These are phyloP conservation scores for Strigamia crassipes DNA, from an alignment of 2,888 invertebrate species.

Conservation along the genomic window DNA sequence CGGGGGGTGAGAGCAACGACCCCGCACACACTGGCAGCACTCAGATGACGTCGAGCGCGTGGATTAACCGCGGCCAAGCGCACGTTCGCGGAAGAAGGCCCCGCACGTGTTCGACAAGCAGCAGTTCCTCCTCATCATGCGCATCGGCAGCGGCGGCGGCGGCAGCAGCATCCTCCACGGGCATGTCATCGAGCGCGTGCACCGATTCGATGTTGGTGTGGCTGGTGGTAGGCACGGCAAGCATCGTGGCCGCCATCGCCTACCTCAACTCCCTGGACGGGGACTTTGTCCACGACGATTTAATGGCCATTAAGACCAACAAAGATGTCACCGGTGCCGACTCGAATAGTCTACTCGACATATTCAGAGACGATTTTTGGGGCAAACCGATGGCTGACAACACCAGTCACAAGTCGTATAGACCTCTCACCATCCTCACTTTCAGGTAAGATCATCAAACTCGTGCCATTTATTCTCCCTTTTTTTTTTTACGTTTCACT, in stretches of 20 bases:
- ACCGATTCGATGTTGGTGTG: conserved; percentile 1
- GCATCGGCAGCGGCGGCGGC: conserved; percentile 24
- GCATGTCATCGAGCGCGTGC: conserved; percentile 19
- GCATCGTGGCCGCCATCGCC: conserved; percentile 66
- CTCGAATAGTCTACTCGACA: conserved; percentile 65
- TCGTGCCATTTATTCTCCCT: neutral
- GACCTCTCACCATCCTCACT: conserved; percentile 79
- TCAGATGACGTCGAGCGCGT: conserved; percentile 40
- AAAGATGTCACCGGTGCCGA: conserved; percentile 67
- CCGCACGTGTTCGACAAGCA: conserved; percentile 36
- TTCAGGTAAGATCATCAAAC: conserved; percentile 71
- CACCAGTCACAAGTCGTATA: conserved; percentile 83
- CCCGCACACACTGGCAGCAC: conserved; percentile 29
- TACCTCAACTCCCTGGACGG: conserved; percentile 76
- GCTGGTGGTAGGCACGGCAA: conserved; percentile 23
- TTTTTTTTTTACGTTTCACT: neutral
- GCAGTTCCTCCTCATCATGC: conserved; percentile 42
- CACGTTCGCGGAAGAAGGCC: conserved; percentile 40
- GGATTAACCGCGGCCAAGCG: conserved; percentile 40
- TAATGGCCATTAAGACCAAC: conserved; percentile 80
- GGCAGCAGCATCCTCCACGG: neutral
- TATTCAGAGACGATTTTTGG: conserved; percentile 84
- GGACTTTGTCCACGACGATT: conserved; percentile 87
- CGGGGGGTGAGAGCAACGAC: conserved; percentile 37
- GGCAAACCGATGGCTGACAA: conserved; percentile 83